These are phyloP conservation scores for Eupsittula cactorum DNA, from an alignment of 2,113 vertebrate genomes.

Conservation along the genomic window DNA sequence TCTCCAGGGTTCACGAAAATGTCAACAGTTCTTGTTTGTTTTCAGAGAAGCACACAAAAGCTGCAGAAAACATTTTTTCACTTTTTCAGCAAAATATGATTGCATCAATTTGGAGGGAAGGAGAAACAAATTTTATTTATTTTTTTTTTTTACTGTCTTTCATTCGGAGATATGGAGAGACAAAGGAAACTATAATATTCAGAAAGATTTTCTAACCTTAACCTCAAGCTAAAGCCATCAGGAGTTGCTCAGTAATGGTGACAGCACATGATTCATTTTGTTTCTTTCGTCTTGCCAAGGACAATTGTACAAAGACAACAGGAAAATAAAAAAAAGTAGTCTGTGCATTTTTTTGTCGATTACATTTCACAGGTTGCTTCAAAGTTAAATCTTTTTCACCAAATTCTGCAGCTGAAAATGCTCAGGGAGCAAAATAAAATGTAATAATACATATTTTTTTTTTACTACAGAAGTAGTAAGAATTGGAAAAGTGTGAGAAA, in stretches of 20 bases:
- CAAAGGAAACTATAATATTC: conserved; percentile 13
- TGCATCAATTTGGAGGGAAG: neutral
- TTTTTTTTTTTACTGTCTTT: neutral
- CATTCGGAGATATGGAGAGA: neutral
- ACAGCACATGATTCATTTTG: conserved; percentile 52
- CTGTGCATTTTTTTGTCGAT: neutral
- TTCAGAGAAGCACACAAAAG: neutral
- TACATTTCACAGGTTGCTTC: neutral
- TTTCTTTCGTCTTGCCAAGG: conserved; percentile 26
- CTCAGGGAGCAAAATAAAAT: neutral
- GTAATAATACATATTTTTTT: neutral
- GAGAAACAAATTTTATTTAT: neutral
- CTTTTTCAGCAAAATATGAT: neutral
- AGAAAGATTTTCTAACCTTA: conserved; percentile 48
- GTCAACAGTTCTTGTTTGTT: neutral
- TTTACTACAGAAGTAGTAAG: neutral
- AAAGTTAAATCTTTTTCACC: neutral
- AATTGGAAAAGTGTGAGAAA: neutral
- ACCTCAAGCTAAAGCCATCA: conserved; percentile 44
- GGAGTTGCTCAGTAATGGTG: conserved; percentile 2
- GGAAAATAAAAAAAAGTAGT: neutral
- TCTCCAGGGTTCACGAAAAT: neutral
- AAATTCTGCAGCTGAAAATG: neutral
- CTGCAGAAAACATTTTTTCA: neutral
- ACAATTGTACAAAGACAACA: neutral